Evolutionary conservation across 2,888 invertebrate species (phyloP), one percentile per base, ranked within the genome.

Genomic region (Ellobium chinense): DNA sequence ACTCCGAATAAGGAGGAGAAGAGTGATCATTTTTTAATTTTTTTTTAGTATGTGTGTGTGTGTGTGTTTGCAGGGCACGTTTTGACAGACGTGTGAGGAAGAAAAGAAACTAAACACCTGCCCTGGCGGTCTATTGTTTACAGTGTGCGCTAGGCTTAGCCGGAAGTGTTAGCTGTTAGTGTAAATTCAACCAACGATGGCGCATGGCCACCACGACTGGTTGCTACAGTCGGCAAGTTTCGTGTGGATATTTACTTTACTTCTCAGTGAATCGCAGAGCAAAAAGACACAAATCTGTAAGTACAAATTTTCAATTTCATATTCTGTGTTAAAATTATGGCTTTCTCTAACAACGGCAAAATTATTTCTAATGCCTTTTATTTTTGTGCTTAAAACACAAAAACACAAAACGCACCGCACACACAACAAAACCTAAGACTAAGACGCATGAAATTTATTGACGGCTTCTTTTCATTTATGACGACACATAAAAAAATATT

Each of bases 201-300:
- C 90, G 88, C 85, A 86, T 85, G 86, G 89, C 85, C 87, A n/a
- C n/a, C n/a, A 88, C 84, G 90, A 88, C 81, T 89, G 87, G 89
- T 83, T 88, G 79, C 85, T 88, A 81, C 88, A 87, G 82, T 88
- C 88, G 34, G 87, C 86, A 78, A 88, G 87, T 84, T 83, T 89
- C 70, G 80, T 90, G 69, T 89, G 90, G 90, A 89, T 90, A 85
- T 89, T 89, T 85, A 86, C 88, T 24, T 82, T 89, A 75, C 84
- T 90, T 83, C 83, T 88, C 56, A 88, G 88, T 81, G 87, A 89
- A 85, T 89, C 88, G 34, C 87, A 87, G 80, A 86, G 89, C 80
- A 88, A 88, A 84, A 86, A 86, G 78, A 87, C 90, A 27, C 87
- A 88, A 56, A 88, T 87, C 73, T 89, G 90, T 90, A 88, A 89